Conservation (phyloP, 2,888 invertebrate genomes). For the Cerastis rubricosa region DNA sequence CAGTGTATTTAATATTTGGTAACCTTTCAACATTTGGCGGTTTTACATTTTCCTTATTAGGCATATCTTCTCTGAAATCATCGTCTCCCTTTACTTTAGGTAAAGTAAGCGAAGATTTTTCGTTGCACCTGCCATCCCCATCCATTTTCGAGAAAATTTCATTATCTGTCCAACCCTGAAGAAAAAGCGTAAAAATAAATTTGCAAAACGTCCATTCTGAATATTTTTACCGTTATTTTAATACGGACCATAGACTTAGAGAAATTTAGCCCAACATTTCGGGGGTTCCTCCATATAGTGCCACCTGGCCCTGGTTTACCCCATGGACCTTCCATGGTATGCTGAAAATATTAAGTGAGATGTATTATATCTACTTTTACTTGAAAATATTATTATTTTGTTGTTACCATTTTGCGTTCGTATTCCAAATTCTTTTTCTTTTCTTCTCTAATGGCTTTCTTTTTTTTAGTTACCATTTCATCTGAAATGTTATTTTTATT, state of each 20-base stretch:
- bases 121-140: conserved; percentile 76
- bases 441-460: conserved; percentile 87
- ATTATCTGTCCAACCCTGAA: conserved; percentile 88
- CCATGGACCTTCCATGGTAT: conserved; percentile 90
- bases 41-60: conserved; percentile 78
- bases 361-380: conserved; percentile 25
- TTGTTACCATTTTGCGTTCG: conserved; percentile 90
- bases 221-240: conserved; percentile 20
- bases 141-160: conserved; percentile 83
- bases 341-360: conserved; percentile 74
- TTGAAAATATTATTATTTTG: conserved; percentile 8
- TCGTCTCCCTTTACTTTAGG: conserved; percentile 89
- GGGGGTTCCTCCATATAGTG: conserved; percentile 93
- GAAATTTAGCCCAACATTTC: conserved; percentile 93
- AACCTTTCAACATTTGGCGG: conserved; percentile 77
- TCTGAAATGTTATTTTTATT: conserved; percentile 79
- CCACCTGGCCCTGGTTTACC: conserved; percentile 94
- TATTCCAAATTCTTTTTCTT: conserved; percentile 85
- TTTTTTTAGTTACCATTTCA: conserved; percentile 90
- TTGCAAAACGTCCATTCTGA: background rate
- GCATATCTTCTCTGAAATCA: conserved; percentile 72
- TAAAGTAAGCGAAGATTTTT: conserved; percentile 88
- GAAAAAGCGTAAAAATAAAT: conserved; percentile 2
- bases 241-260: conserved; percentile 93
- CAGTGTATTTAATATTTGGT: conserved; percentile 78